Conservation (phyloP, 1,140 invertebrate genomes). For the Pachypeltis micranthus region DNA sequence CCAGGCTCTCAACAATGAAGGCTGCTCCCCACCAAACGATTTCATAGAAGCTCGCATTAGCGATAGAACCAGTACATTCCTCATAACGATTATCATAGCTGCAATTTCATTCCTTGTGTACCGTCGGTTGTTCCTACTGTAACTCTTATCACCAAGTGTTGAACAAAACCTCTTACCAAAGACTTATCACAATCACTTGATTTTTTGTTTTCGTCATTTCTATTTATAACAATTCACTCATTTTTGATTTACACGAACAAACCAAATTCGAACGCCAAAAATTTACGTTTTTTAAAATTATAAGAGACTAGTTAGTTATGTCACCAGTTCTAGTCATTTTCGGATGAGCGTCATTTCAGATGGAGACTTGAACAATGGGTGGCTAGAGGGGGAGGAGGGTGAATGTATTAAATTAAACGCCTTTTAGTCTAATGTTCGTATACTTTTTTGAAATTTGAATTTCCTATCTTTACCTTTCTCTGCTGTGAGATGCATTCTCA, state of each 20-base stretch:
- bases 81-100: constrained; percentile 15
- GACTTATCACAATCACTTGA: neutral
- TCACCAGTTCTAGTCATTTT: too few relatives aligned
- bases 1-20: neutral
- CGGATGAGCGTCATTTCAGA: too few relatives aligned
- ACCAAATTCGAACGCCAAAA: neutral
- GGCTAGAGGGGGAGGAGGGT: too few relatives aligned
- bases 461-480: too few relatives aligned
- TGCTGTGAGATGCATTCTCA: too few relatives aligned
- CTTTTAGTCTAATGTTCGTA: too few relatives aligned
- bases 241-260: neutral
- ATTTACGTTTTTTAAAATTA: neutral
- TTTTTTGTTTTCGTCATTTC: neutral
- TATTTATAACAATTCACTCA: too few relatives aligned
- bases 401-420: too few relatives aligned
- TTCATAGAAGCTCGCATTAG: constrained; percentile 1
- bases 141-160: neutral
- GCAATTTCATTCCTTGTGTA: constrained; percentile 18
- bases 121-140: constrained; percentile 18
- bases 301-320: too few relatives aligned
- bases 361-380: too few relatives aligned
- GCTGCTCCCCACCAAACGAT: neutral
- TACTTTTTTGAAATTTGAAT: too few relatives aligned
- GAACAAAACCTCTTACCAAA: neutral
- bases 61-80: constrained; percentile 5